Evolutionary conservation across 1,140 invertebrate species (phyloP), one percentile per base, ranked within the genome.

Genomic region (Tyrophagus putrescentiae): DNA sequence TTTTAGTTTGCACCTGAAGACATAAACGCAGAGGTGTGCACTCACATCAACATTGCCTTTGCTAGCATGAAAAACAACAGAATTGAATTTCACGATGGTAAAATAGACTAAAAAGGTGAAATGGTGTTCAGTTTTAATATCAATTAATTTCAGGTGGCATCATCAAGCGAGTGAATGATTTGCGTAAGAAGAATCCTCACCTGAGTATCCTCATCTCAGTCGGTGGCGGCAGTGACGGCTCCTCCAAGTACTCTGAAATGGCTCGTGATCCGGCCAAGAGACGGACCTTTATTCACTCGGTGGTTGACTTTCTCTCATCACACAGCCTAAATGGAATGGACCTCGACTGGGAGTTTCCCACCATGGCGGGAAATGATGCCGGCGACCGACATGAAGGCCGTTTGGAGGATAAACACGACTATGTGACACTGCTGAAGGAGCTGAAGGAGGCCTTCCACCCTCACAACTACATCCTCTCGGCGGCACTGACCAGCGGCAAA

Each of bases 291-390:
- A 61, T 68, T 1, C 84, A 83, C 72, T 89, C 90, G 66, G 79
- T 83, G 29, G 79, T 95, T 9, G 84, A 84, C 71, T 95, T 93
- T 70, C 75, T 95, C 45, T 76, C 90, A 63, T 82, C 88, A 68
- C 87, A 93, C 70, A 84, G 87, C 66, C 96, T 97, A 71, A 91
- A 97, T 73, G 93, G 93, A 7, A 77, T 97, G 21, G 92, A 97
- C 73, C 75, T 97, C 64, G 91, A 95, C 70, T 97, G 91, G 56
- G 56, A 57, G 44, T 57, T 33, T 57, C 56, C 56, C 11, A 6
- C 4, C 7, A 23, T 33, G 16, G 5, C 11, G 6, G 56, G 56
- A 23, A 39, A 89, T 74, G 78, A 72, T 48, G 75, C 76, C 25
- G 72, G 71, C 68, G 52, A 44, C 50, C 45, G 60, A 44, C 48